A percentile compares a stretch with the other conserved stretches of the same genome.
phyloP scores from a whole-genome alignment of 2,113 vertebrate genomes.

The Callospermophilus lateralis region DNA sequence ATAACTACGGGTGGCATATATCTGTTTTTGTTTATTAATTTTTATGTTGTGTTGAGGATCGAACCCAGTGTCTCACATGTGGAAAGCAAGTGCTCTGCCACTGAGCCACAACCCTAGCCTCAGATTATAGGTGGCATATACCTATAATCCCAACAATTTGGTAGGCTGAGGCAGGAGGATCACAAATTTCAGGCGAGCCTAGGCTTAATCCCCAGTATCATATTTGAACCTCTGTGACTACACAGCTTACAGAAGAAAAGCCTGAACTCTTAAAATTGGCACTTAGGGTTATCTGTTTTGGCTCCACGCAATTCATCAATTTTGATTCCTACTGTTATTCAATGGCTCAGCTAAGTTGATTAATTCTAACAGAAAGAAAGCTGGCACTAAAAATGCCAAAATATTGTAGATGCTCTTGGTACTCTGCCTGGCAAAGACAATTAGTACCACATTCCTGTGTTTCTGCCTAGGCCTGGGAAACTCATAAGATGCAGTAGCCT shows the following conservation, averaged over 20 bases:
- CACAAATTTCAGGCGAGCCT: background rate
- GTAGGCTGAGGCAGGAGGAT: background rate
- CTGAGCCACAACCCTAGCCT: no score
- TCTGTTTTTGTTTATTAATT: no score
- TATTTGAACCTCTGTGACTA: background rate
- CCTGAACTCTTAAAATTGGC: conserved; percentile 7
- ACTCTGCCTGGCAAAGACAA: background rate
- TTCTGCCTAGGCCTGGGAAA: conserved; percentile 2
- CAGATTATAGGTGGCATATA: background rate
- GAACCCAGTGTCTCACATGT: no score
- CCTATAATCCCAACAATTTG: background rate
- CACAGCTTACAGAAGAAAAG: conserved; percentile 4
- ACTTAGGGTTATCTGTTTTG: background rate
- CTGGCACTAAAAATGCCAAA: conserved; percentile 44
- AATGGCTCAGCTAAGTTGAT: background rate
- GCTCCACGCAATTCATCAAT: background rate
- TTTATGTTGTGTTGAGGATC: no score
- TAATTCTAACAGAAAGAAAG: conserved; percentile 20
- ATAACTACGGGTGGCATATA: background rate
- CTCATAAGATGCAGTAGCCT: background rate
- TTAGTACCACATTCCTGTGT: background rate
- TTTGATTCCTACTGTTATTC: background rate
- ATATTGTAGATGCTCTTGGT: background rate
- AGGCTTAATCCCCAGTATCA: background rate
- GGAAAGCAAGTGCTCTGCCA: no score